Evolutionary conservation across 2,888 invertebrate species (phyloP).

Genomic region (Junonia oenone): DNA sequence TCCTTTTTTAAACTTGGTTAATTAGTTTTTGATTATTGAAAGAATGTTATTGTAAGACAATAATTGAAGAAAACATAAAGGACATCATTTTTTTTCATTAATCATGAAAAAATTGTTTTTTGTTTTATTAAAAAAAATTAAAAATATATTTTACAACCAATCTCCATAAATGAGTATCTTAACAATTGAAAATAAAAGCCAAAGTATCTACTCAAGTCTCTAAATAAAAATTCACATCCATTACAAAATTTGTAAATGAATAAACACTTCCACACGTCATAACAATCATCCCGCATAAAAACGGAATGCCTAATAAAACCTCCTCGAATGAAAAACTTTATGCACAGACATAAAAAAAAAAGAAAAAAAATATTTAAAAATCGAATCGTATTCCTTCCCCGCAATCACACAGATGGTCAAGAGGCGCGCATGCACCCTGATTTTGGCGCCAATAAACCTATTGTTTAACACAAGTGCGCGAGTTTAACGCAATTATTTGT

Average conservation of each 20-base stretch:
- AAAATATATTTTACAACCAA: too few relatives aligned
- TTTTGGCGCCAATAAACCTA: conserved; percentile 54
- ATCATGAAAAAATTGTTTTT: too few relatives aligned
- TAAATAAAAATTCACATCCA: not conserved
- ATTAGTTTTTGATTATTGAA: too few relatives aligned
- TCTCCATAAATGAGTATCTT: not conserved
- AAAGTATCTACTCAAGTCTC: not conserved
- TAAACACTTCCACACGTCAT: not conserved
- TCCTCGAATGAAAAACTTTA: conserved; percentile 11
- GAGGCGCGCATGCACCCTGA: conserved; percentile 44
- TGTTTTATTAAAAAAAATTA: too few relatives aligned
- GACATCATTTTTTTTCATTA: too few relatives aligned
- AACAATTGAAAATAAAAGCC: not conserved
- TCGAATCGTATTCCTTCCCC: conserved; percentile 23
- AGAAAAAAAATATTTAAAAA: conserved; percentile 26
- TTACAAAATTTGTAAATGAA: not conserved
- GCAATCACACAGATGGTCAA: conserved; percentile 61
- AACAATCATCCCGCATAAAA: conserved; percentile 9
- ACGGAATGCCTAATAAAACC: conserved; percentile 11
- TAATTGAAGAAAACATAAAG: too few relatives aligned
- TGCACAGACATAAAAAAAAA: conserved; percentile 20
- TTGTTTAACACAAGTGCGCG: conserved; percentile 67
- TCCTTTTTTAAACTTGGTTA: too few relatives aligned
- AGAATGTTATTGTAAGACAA: too few relatives aligned
- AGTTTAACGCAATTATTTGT: conserved; percentile 58